Base-by-base conservation (phyloP, 2,888 invertebrate species). In the Brenthis hecate region DNA sequence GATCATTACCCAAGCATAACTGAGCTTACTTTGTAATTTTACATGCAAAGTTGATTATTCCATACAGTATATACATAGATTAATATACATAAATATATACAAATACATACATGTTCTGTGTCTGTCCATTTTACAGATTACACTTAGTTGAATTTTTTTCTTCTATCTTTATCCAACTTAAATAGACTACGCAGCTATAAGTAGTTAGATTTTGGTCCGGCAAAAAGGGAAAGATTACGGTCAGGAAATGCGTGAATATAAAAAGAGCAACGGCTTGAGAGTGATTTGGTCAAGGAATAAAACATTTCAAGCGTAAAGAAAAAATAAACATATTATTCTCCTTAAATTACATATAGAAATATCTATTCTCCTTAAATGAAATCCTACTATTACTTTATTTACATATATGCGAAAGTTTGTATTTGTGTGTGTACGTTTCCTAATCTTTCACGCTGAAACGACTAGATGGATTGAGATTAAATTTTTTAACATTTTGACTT, bases 211-310 rank as follows among this genome's bases (percentile, higher is more conserved):
- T 58, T 54, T 51, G 47, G 56, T 56, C 60, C 50, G 62, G 53
- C 19, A 28, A 36, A 65, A 61, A 50, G 55, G 60, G 60, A 69
- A 65, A 65, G 69, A 61, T 69, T 61, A 55, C 47, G 69, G 69
- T 53, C 60, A 65, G 69, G 69, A 69, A 69, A 69, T 61, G 69
- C 54, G 56, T 69, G 61, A 65, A 64, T 58, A 69, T 69, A 56
- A 69, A 65, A 54, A 43, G 51, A 60, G 36, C 61, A 51, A 65
- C 56, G 65, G 54, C 28, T 65, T 60, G 50, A 43, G 69, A 69
- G 65, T 69, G 65, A 65, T 65, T 55, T 61, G 36, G 51, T 69
- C 58, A 55, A 60, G 56, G 32, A 69, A 65, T 65, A 23, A 55
- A 60, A 60, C 60, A 47, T 51, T 61, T 60, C 53, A 23, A 56